Base-by-base conservation (phyloP, 2,113 vertebrate species). In the Sula dactylatra region DNA sequence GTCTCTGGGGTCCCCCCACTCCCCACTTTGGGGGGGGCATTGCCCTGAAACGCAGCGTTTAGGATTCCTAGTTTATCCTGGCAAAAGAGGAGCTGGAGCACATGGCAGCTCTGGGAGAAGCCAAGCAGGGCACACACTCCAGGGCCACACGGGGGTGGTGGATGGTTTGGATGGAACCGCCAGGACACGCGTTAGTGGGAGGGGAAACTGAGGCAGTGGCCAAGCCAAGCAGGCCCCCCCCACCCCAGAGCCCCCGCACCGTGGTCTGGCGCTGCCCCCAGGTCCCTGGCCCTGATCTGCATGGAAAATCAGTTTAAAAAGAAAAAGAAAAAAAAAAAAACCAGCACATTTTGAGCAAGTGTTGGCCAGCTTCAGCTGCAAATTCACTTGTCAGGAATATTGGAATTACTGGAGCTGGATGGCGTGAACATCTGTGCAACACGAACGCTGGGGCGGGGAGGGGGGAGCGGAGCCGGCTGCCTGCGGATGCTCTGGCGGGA, bases 131-230 rank as follows among this genome's bases (percentile, higher is more conserved):
- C 19, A 67, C 31, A 34, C 0, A 0, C 31, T 36, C 55, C 61
- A 49, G 26, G 29, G 55, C 44, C 55, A 9, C 0, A 2, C 6
- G 1, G 32, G 36, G 26, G 13, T 32, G 32, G 16, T 6, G 2
- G 6, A 40, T 17, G 40, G 31, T 45, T 93, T 56, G 69, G 77
- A 12, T 4, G 73, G 72, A 91, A 80, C 2, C 4, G 47, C 49
- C 54, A 52, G 54, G 44, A 81, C 15, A 45, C 0, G 0, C 9
- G 77, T 61, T 44, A 4, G 1, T 22, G 16, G 26, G 36, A 82
- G 31, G 38, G 59, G 38, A 94, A 91, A 66, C 86, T 45, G 69
- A 86, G 82, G 69, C 81, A 91, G 27, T 2, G 4, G 32, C 73
- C 5, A 8, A 93, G 47, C 5, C 13, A 18, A 40, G 17, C 1